Evolutionary conservation across 2,888 invertebrate species (phyloP), one percentile per base, ranked within the genome.

Genomic region (Melipona bicolor): DNA sequence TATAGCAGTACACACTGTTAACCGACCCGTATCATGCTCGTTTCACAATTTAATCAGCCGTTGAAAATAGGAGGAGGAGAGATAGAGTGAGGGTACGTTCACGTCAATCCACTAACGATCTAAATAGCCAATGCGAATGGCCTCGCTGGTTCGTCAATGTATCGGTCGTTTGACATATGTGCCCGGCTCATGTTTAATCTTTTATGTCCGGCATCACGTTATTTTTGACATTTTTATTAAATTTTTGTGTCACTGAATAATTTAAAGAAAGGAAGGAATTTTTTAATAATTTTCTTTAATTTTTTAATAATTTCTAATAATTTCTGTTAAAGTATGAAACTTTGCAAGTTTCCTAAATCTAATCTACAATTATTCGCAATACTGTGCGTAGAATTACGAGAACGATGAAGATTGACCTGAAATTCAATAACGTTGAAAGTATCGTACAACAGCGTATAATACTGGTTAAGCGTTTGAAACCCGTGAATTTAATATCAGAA

Each of bases 41-140:
- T 54, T 72, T 72, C 32, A 54, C 64, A 27, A 52, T 52, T 61
- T 32, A 52, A 62, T 21, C 52, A 36, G n/a, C 32, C 70, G 36
- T 54, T 70, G 64, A 27, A 73, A 67, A 65, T 24, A 19, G 27
- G 54, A 9, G 15, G 50, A n/a, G 17, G 27, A 61, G 59, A 32
- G 49, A 36, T 11, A 4, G 59, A n/a, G 43, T 3, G 36, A 43
- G 27, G 21, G 68, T n/a, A 21, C 24, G 32, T n/a, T 15, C 36
- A 24, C 65, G 68, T 50, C 59, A 52, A 59, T 61, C 59, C 36
- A 24, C 0, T 52, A 52, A 68, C 61, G 54, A 68, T 54, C 50
- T 56, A 43, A 79, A 79, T 74, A 68, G 52, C 43, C 43, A 4
- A 6, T 49, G 27, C 24, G 49, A n/a, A 61, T 32, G 32, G 11